Evolutionary conservation across 2,113 vertebrate species (phyloP).

Genomic region (Clarias gariepinus): DNA sequence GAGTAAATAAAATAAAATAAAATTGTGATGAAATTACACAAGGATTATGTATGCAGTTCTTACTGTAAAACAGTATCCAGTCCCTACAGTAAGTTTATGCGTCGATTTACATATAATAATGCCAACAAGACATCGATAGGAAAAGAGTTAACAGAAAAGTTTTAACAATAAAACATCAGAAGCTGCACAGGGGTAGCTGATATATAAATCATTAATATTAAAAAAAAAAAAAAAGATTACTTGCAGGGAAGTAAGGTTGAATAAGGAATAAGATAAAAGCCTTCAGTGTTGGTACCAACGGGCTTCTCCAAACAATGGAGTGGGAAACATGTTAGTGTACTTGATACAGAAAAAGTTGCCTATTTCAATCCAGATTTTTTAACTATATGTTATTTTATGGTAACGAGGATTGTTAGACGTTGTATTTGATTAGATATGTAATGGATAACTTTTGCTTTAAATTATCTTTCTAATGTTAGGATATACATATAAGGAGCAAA

Average conservation of each 20-base stretch:
- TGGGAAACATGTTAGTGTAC: neutral
- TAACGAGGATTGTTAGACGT: neutral
- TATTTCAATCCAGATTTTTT: neutral
- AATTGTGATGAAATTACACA: neutral
- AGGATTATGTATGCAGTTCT: neutral
- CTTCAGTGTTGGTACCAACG: neutral
- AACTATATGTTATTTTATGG: neutral
- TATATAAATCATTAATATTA: neutral
- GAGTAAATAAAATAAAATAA: no score
- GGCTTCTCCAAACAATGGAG: neutral
- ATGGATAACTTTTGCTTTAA: neutral
- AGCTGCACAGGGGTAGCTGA: neutral
- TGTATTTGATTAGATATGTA: neutral
- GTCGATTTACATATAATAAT: conserved; percentile 2
- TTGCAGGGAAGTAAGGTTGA: neutral
- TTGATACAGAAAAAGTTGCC: neutral
- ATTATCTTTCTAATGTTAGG: neutral
- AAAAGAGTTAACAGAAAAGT: neutral
- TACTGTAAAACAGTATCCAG: neutral
- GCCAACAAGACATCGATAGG: neutral
- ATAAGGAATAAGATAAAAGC: neutral
- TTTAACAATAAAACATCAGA: neutral
- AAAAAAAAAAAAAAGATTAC: neutral
- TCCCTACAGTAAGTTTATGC: conserved; percentile 1
- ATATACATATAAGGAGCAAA: neutral